phyloP scores from a whole-genome alignment of 2,113 vertebrate species.

The Oreotrochilus melanogaster region DNA sequence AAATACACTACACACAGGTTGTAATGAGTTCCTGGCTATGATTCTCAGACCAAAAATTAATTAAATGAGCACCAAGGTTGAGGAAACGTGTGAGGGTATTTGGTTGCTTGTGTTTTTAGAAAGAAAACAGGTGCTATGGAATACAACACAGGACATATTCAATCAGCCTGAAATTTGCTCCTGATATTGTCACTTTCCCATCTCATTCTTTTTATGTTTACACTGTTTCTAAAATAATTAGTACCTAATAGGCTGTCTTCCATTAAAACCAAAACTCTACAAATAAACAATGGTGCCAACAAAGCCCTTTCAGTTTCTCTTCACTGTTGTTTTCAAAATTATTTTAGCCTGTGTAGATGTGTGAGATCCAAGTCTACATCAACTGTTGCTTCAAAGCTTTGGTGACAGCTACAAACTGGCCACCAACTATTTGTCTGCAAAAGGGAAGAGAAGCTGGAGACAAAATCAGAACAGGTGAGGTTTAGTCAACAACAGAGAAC shows the following conservation, averaged over 20 bases:
- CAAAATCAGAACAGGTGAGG: neutral
- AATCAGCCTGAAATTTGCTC: neutral
- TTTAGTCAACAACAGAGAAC: neutral
- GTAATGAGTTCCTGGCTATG: neutral
- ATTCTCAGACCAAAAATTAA: neutral
- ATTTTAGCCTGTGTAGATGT: neutral
- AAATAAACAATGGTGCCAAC: neutral
- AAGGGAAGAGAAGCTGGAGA: neutral
- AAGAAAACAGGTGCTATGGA: neutral
- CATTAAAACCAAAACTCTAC: neutral
- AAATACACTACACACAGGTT: neutral
- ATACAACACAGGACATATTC: neutral
- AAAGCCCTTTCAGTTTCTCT: neutral
- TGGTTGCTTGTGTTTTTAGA: neutral
- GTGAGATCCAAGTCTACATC: neutral
- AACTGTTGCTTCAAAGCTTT: neutral
- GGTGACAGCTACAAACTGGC: neutral
- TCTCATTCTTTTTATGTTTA: neutral
- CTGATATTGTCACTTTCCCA: neutral
- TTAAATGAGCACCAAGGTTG: neutral
- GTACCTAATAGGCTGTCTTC: neutral
- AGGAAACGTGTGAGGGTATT: accelerated
- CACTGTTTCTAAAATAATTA: neutral
- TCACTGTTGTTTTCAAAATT: neutral
- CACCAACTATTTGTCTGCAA: neutral